A percentile compares a stretch with the other conserved stretches of the same genome.
phyloP scores from a whole-genome alignment of 2,797 vertebrate genomes.

The Darevskia mixta region DNA sequence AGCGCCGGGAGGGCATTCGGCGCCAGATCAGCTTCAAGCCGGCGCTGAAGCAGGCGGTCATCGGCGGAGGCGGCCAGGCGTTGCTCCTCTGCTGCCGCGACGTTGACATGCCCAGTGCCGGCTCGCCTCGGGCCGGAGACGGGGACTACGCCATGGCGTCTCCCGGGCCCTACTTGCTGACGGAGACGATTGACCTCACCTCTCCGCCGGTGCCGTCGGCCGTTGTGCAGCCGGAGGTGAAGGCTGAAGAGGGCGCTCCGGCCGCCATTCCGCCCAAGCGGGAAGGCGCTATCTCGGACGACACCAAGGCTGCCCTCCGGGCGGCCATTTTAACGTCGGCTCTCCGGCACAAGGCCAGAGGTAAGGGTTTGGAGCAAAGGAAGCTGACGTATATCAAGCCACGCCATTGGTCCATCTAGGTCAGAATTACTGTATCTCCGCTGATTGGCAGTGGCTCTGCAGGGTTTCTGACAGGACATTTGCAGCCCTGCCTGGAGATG shows the following conservation, averaged over 20 bases:
- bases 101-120: conserved; percentile 91
- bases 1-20: conserved; percentile 83
- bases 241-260: conserved; percentile 74
- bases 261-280: conserved; percentile 78
- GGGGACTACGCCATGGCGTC: conserved; percentile 78
- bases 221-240: conserved; percentile 68
- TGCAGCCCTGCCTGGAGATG: too few relatives aligned
- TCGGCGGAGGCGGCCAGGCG: conserved; percentile 63
- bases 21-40: conserved; percentile 90
- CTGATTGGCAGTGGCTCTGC: too few relatives aligned
- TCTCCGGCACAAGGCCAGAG: conserved; percentile 88
- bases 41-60: conserved; percentile 65
- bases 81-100: conserved; percentile 77
- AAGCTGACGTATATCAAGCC: too few relatives aligned
- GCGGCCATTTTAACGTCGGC: conserved; percentile 90
- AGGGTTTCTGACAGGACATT: too few relatives aligned
- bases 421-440: too few relatives aligned
- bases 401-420: too few relatives aligned
- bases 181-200: conserved; percentile 87
- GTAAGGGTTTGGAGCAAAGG: conserved; percentile 68
- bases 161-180: conserved; percentile 69
- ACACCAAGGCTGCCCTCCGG: conserved; percentile 94
- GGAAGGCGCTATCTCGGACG: conserved; percentile 93
- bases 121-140: conserved; percentile 78
- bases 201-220: conserved; percentile 72